Evolutionary conservation across 2,113 vertebrate genomes (phyloP).

Genomic region (Pelusios castaneus): DNA sequence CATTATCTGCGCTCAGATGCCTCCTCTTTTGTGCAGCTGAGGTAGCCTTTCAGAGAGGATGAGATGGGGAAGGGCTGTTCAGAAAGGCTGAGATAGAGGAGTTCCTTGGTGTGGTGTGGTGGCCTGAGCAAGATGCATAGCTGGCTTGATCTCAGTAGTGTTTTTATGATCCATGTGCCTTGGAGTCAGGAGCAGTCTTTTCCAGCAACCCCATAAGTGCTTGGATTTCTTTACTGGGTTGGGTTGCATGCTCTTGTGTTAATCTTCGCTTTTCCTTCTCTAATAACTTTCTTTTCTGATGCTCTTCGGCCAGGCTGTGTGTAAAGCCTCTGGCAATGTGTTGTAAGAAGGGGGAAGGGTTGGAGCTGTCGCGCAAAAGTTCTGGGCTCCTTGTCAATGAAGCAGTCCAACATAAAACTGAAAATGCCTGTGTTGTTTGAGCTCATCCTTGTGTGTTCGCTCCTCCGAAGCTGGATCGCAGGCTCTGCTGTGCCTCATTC

Average conservation of each 20-base stretch:
- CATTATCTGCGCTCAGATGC: not conserved
- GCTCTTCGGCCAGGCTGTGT: not conserved
- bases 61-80: no score
- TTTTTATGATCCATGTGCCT: no score
- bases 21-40: no score
- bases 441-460: rapidly evolving
- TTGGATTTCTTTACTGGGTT: not conserved
- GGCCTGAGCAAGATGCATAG: no score
- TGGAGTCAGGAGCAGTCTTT: no score
- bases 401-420: not conserved
- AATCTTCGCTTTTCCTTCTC: not conserved
- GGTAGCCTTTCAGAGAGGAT: no score
- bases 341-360: not conserved
- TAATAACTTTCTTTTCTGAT: not conserved
- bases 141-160: no score
- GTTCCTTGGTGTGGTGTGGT: no score
- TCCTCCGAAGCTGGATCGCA: not conserved
- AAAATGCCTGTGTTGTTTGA: rapidly evolving
- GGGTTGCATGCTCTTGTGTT: no score
- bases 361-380: not conserved
- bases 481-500: not conserved
- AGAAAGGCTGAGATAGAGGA: no score
- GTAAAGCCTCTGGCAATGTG: no score
- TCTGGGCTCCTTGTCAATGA: not conserved
- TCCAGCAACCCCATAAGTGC: no score